Conservation (phyloP, 1,140 invertebrate species). For the Mamestra configurata region DNA sequence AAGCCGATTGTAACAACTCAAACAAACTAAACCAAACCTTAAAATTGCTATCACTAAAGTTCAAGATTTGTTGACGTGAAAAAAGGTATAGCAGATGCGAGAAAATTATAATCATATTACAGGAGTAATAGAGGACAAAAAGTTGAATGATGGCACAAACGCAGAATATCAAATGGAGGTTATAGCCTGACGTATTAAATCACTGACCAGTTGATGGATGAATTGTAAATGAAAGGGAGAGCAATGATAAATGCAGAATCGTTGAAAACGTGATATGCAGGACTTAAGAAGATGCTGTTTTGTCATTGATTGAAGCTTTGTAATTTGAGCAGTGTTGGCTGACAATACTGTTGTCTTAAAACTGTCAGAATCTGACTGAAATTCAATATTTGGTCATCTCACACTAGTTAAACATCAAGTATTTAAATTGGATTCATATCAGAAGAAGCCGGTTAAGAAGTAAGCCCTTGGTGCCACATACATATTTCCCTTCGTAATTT, state of each 20-base stretch:
- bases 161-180: conserved; percentile 73
- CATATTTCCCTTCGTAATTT: background rate
- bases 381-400: background rate
- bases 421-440: background rate
- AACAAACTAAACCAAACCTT: conserved; percentile 61
- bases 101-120: conserved; percentile 81
- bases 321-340: background rate
- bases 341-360: no score
- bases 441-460: background rate
- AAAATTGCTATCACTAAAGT: conserved; percentile 50
- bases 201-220: conserved; percentile 63
- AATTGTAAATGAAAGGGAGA: conserved; percentile 65
- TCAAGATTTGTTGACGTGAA: conserved; percentile 43
- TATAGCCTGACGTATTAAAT: conserved; percentile 62
- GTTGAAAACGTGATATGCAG: conserved; percentile 6
- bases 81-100: conserved; percentile 64
- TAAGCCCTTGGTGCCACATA: background rate
- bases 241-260: conserved; percentile 41
- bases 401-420: background rate
- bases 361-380: background rate
- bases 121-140: conserved; percentile 75
- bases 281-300: background rate
- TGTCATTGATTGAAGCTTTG: background rate
- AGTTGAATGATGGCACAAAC: conserved; percentile 73
- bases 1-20: conserved; percentile 65